A percentile compares a stretch with the other conserved stretches of the same genome.
Conservation (phyloP, 2,113 vertebrate genomes). For the Sphaerodactylus townsendi region DNA sequence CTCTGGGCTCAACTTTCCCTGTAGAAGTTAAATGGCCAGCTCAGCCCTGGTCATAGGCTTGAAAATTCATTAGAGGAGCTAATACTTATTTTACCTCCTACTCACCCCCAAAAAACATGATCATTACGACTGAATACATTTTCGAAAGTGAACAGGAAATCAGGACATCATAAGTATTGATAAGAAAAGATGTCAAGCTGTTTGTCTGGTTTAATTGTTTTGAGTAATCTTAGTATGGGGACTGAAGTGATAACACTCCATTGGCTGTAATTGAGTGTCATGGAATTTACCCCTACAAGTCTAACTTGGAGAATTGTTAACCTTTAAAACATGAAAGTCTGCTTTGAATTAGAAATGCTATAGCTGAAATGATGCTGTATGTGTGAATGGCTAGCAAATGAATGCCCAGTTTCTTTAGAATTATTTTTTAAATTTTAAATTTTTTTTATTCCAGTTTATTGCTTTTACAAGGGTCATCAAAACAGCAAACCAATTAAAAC, state of each 20-base stretch:
- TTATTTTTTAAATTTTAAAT: background rate
- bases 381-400: slow-evolving; percentile 42
- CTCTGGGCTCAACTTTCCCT: no score
- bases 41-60: no score
- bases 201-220: background rate
- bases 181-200: background rate
- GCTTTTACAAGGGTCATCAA: no score
- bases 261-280: background rate
- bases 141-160: background rate
- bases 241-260: slow-evolving; percentile 8
- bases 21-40: no score
- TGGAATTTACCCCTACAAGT: slow-evolving; percentile 10
- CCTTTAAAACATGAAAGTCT: slow-evolving; percentile 29
- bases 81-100: no score
- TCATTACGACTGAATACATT: background rate
- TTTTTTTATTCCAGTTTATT: no score
- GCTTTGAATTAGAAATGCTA: slow-evolving; percentile 35
- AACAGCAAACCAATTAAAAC: no score
- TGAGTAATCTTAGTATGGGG: slow-evolving; percentile 9
- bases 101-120: background rate
- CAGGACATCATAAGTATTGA: background rate
- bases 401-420: slow-evolving; percentile 58
- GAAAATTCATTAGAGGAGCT: background rate
- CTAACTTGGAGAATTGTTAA: slow-evolving; percentile 17
- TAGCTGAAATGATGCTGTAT: slow-evolving; percentile 29